Evolutionary conservation across 1,140 invertebrate species (phyloP), one percentile per base, ranked within the genome.

Genomic region (Micrasema minimum): DNA sequence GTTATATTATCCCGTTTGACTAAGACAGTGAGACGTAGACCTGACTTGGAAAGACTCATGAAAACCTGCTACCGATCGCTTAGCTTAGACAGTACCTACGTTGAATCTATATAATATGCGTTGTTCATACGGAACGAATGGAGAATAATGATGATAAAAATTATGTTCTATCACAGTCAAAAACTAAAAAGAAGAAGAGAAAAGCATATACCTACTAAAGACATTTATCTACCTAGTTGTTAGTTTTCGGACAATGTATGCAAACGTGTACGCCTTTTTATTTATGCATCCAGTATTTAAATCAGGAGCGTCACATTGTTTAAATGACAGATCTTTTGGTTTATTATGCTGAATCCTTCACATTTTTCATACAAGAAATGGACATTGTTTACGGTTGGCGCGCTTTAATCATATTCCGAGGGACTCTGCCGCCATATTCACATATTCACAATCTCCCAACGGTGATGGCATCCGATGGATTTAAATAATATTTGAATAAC

Each of bases 401-500:
- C 59, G 43, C 41, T 46, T 31, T 62, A 64, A 64, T 64, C 59
- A 64, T 64, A 64, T 64, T 64, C 59, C 43, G 43, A 57, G 35
- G 22, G 23, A 46, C 41, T 46, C 41, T 1, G 41, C 59, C 43
- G 59, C 59, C 26, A 14, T n/a, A n/a, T n/a, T n/a, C n/a, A n/a
- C n/a, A n/a, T n/a, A n/a, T n/a, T 18, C 14, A 4, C 31, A 5
- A 12, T 11, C 22, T 2, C 22, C n/a, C 55, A 14, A 38, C 55
- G 14, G 55, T 38, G 55, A 59, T 59, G 55, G 55, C 55, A 59
- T 64, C 43, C 41, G 59, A 46, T 31, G 59, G 43, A 64, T 64
- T 64, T 64, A 64, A 64, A 64, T 64, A 64, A 64, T 64, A 64
- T 64, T 64, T 64, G 59, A 64, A 64, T 64, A 64, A 64, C 45